Base-by-base conservation (phyloP, 1,140 invertebrate genomes). In the Zaprionus kolodkinae region DNA sequence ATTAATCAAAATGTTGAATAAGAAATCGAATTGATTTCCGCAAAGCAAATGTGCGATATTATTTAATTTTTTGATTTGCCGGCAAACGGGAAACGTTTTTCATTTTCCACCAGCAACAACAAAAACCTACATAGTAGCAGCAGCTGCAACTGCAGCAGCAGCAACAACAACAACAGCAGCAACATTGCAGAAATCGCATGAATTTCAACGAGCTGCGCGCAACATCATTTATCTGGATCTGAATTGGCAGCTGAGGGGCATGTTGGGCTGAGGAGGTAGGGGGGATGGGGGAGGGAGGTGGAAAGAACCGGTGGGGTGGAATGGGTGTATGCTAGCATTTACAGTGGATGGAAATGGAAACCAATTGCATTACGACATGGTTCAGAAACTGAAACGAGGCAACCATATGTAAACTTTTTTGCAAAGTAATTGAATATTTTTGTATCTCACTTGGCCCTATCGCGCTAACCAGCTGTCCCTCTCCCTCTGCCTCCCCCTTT, bases 1-100 rank as follows among this genome's bases (percentile, higher is more conserved):
- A 88, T 89, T 88, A 89, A 89, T 89, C 85, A 88, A 88, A 89
- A 81, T 89, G 85, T 89, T 89, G 83, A 88, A 84, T 85, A 88
- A 89, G 84, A 84, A 89, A 81, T 85, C 61, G 66, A 85, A 86
- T 86, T 88, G 84, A 87, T 88, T 87, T 80, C 60, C 50, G 70
- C 79, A 56, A 78, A 76, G 66, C 79, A 74, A 83, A 77, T 88
- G 79, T 82, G 86, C 84, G 71, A 87, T 86, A 87, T 80, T 87
- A 87, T 87, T 86, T 77, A 79, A 79, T 78, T 79, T 70, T 79
- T 81, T 72, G 61, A 71, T 76, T 76, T 60, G 56, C 57, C 52
- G 57, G 48, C 65, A 62, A 64, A 65, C 35, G 57, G n/a, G 17
- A 72, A 72, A 73, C 69, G 61, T 72, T 76, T 76, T 65, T 72